Evolutionary conservation across 2,797 vertebrate species (phyloP).

Genomic region (Chaenodraco wilsoni): DNA sequence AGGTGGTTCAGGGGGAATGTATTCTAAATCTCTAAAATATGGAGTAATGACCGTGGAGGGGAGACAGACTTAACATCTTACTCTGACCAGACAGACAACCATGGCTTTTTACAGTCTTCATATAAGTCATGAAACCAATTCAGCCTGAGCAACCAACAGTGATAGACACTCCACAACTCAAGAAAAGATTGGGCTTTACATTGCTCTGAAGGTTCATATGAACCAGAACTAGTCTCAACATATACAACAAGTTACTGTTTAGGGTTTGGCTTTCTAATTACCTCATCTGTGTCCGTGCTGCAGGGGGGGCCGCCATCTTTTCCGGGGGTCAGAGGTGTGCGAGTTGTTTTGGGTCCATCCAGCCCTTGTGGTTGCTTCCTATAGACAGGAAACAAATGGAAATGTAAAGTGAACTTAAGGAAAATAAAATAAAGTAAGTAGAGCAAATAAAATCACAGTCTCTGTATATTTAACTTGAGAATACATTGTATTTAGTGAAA

Average conservation of each 20-base stretch:
- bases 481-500: not conserved
- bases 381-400: not conserved
- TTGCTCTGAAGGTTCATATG: not conserved
- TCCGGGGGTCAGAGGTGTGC: slow-evolving; percentile 71
- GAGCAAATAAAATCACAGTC: not conserved
- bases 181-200: not conserved
- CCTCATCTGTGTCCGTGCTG: slow-evolving; percentile 70
- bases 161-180: not conserved
- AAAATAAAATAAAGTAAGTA: not conserved
- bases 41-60: slow-evolving; percentile 24
- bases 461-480: not conserved
- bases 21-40: slow-evolving; percentile 56
- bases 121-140: slow-evolving; percentile 24
- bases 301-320: slow-evolving; percentile 72
- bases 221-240: not conserved
- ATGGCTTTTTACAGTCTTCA: slow-evolving; percentile 33
- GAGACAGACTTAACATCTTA: slow-evolving; percentile 38
- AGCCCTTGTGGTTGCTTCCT: slow-evolving; percentile 71
- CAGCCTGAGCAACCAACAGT: slow-evolving; percentile 20
- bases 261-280: slow-evolving; percentile 30
- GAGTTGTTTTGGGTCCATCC: slow-evolving; percentile 56
- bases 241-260: not conserved
- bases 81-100: slow-evolving; percentile 39
- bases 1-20: slow-evolving; percentile 41
- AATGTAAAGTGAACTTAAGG: not conserved